Evolutionary conservation across 2,113 vertebrate species (phyloP), one percentile per base, ranked within the genome.

Genomic region (Arothron firmamentum): DNA sequence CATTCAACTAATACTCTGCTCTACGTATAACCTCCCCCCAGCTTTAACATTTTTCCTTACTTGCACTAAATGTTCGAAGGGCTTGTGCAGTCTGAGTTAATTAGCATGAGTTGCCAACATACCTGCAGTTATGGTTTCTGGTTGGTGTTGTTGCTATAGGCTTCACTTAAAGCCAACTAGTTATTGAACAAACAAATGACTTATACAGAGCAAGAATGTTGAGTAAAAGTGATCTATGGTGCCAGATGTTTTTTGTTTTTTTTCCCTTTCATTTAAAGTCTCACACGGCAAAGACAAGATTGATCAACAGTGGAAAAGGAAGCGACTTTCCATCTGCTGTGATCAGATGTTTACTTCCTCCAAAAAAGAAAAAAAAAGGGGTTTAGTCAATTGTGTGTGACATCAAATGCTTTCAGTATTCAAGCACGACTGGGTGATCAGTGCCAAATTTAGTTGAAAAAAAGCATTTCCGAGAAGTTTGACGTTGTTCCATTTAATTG

Each of bases 41-140:
- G 7, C 23, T 58, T 52, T 43, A 77, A 65, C 57, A 57, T 54
- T 53, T 55, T 38, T 57, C 25, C 56, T 67, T 56, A 79, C 75
- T 70, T 74, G 66, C 41, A 42, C 25, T 3, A 23, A 23, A 46
- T 51, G 68, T 67, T 38, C n/a, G 51, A 61, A 64, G 6, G 59
- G 55, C 62, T 64, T 28, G n/a, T 18, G 55, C 51, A 59, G 12
- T 46, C 52, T 62, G 53, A 21, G 16, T 53, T 56, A 21, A 58
- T 55, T 55, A 52, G 45, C 28, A 62, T n/a, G 45, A 43, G 25
- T 15, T 20, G 56, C 58, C 4, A 2, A 38, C 38, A 3, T 43
- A 23, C 57, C 60, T 41, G 47, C 58, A 28, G 49, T 62, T 16
- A n/a, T 15, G 34, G 34, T 8, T 62, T 65, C 47, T 43, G 20